Base-by-base conservation (phyloP, 1,140 invertebrate genomes). In the Drosophila sulfurigaster region DNA sequence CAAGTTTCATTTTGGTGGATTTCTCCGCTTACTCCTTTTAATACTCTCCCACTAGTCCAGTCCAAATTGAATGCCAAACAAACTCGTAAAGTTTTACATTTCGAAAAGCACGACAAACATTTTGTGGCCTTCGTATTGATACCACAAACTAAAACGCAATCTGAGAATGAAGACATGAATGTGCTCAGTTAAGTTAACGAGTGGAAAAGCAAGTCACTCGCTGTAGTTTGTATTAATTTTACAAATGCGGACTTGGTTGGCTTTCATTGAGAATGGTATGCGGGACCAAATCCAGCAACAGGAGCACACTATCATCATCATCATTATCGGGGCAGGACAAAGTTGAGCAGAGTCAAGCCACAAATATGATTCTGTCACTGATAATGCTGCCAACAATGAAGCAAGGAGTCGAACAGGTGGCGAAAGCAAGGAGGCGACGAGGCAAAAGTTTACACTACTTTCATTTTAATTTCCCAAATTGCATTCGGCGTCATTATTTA, bases 401-500 rank as follows among this genome's bases (percentile, higher is more conserved):
- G 20, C 32, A 43, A n/a, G 8, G 4, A n/a, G 57, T 3, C n/a
- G 7, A 45, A 6, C 41, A 10, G 6, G 25, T 59, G n/a, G 41
- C 2, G 1, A 15, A 11, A 28, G 3, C 7, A n/a, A 20, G 13
- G 45, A 11, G 35, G 52, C 8, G 52, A 15, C 10, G 38, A 16
- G 45, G 11, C 43, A 60, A 60, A 59, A 81, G 32, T 73, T 75
- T 67, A 48, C 51, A 74, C 62, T 69, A 71, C 63, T 82, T 87
- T 82, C 62, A 77, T 86, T 87, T 86, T 86, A 87, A 86, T 86
- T 86, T 87, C 46, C 68, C 64, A 82, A 86, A 82, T 82, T 87
- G 82, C 82, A 87, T 76, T 79, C 52, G 60, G 46, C 75, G 62
- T 63, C 63, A 81, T 81, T 85, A 78, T 83, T 85, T 77, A 82